Base-by-base conservation (phyloP, 2,113 vertebrate species). In the Cottus gobio region DNA sequence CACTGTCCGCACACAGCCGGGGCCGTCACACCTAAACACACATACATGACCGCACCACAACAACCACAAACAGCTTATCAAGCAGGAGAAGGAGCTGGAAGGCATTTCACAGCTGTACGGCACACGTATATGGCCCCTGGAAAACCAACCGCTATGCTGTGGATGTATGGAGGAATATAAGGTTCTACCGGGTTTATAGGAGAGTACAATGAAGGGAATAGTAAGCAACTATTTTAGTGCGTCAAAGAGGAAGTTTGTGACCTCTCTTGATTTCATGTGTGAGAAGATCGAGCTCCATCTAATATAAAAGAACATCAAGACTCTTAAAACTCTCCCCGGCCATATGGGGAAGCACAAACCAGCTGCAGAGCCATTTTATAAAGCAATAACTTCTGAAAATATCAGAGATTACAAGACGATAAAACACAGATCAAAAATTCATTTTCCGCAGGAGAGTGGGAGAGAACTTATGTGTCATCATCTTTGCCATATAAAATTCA, bases 361-460 rank as follows among this genome's bases (percentile, higher is more conserved):
- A 77, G 79, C 87, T 88, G 90, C 87, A 77, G 74, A 79, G 77
- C 18, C 78, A 34, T 85, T 92, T 90, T 84, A 89, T 65, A 81
- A 78, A 80, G 83, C 85, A 87, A 93, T 92, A 90, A 91, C 78
- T 71, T 89, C 85, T 64, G 71, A 77, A 79, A 71, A 75, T 84
- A 90, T 88, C 87, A 68, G 75, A 76, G 78, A 87, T 87, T 89
- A 92, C 87, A 85, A 71, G 75, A 46, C 15, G 71, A 89, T 93
- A 87, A 93, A 93, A 86, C 75, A 3, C 73, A 61, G 86, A 88
- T 88, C 78, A 86, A 77, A 87, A 89, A 82, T 84, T 67, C 67
- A 85, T 89, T 89, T 88, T 77, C 80, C 44, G 77, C 57, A 39
- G 56, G 74, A 80, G 67, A 67, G 36, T 48, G 67, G 36, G 58